phyloP scores from a whole-genome alignment of 2,888 invertebrate species.

The Ctenicera cuprea region DNA sequence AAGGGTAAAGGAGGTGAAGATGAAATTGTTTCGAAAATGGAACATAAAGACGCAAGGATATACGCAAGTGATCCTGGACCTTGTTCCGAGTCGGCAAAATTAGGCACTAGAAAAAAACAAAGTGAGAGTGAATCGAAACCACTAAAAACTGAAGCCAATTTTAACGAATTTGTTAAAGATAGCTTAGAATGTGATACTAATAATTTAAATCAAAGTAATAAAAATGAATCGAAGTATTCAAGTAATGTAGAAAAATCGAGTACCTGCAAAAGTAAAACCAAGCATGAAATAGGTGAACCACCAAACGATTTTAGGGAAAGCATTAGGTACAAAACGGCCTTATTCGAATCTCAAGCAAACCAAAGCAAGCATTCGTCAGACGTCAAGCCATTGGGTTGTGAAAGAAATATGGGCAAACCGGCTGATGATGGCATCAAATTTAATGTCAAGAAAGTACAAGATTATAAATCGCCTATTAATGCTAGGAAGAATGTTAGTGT shows the following conservation, averaged over 20 bases:
- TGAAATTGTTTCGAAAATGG: slow-evolving; percentile 55
- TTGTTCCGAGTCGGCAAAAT: slow-evolving; percentile 33
- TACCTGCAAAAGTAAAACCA: slow-evolving; percentile 25
- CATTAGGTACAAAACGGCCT: slow-evolving; percentile 56
- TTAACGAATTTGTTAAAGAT: slow-evolving; percentile 43
- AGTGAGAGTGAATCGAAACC: slow-evolving; percentile 51
- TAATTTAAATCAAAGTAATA: slow-evolving; percentile 37
- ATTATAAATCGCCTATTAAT: slow-evolving; percentile 38
- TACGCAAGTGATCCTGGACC: slow-evolving; percentile 35
- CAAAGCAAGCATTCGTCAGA: slow-evolving; percentile 40
- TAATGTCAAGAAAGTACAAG: slow-evolving; percentile 49
- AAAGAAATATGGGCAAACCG: slow-evolving; percentile 30
- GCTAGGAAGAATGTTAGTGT: slow-evolving; percentile 38
- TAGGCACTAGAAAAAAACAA: slow-evolving; percentile 40
- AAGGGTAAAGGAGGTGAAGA: slow-evolving; percentile 60
- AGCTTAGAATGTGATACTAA: slow-evolving; percentile 51
- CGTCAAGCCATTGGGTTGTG: slow-evolving; percentile 22
- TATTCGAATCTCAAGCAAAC: slow-evolving; percentile 55
- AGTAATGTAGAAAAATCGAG: slow-evolving; percentile 17
- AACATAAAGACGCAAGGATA: slow-evolving; percentile 57
- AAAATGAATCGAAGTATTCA: slow-evolving; percentile 25
- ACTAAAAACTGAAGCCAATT: slow-evolving; percentile 50
- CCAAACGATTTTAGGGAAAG: slow-evolving; percentile 44
- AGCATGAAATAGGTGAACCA: background rate
- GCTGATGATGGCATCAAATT: slow-evolving; percentile 38